Evolutionary conservation across 2,113 vertebrate genomes (phyloP).

Genomic region (Pseudopipra pipra): DNA sequence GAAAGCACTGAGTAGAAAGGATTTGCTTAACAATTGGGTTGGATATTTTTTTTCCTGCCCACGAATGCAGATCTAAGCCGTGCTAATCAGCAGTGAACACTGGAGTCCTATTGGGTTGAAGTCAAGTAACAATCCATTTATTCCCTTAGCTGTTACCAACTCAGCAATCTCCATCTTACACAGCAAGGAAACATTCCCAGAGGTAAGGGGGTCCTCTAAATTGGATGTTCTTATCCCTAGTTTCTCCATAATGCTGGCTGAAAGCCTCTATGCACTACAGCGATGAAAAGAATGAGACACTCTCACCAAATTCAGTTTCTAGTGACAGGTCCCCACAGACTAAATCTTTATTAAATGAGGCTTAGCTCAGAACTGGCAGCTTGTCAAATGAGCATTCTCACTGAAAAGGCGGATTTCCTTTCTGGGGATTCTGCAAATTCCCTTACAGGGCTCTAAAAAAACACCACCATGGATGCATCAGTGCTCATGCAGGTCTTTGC

Average conservation of each 20-base stretch:
- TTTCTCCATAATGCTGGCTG: constrained; percentile 28
- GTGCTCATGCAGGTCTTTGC: not conserved
- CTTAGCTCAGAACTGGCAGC: constrained; percentile 70
- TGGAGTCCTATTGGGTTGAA: constrained; percentile 20
- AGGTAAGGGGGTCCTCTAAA: constrained; percentile 10
- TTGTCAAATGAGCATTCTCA: constrained; percentile 62
- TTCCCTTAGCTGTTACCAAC: constrained; percentile 33
- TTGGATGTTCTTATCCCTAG: constrained; percentile 22
- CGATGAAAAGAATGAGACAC: constrained; percentile 51
- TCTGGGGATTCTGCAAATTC: constrained; percentile 50
- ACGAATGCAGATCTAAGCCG: constrained; percentile 3
- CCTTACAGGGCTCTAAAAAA: constrained; percentile 34
- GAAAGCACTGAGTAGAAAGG: not conserved
- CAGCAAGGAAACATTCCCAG: not conserved
- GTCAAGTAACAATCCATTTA: constrained; percentile 30
- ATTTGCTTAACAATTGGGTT: constrained; percentile 5
- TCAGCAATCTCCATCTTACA: constrained; percentile 42
- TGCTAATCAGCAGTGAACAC: constrained; percentile 37
- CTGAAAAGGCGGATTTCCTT: constrained; percentile 68
- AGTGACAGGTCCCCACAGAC: constrained; percentile 63
- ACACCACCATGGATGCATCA: not conserved
- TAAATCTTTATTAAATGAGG: constrained; percentile 72
- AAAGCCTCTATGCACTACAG: constrained; percentile 30
- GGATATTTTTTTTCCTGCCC: not conserved
- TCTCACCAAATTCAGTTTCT: constrained; percentile 62